Evolutionary conservation across 1,140 invertebrate species (phyloP), one percentile per base, ranked within the genome.

Genomic region (Drosophila nigromelanica): DNA sequence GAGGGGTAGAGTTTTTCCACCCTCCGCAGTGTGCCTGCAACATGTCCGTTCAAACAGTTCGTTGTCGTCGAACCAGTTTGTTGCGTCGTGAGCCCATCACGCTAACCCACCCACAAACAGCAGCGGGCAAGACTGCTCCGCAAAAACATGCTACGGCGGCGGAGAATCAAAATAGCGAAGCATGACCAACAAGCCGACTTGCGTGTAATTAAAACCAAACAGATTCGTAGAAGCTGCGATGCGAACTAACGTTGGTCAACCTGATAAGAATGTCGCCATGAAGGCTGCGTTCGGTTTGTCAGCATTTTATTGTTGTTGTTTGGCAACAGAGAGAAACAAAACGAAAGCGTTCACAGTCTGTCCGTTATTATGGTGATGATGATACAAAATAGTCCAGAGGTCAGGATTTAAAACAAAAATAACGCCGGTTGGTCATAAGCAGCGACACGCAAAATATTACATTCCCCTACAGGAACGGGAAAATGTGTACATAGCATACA

Each of bases 131-230:
- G 18, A 56, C 50, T 5, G 27, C 43, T 33, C 7, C 18, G 52
- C 51, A 58, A 15, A 47, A n/a, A 40, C 59, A 51, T 39, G 56
- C 3, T 15, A 42, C 45, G 33, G 27, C 18, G 42, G 39, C 39
- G n/a, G 39, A 48, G 63, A 64, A 79, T 79, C 68, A 80, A 77
- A 78, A 68, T 60, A 73, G 51, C 71, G 62, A 64, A 73, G 69
- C 78, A 73, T 86, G 62, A 77, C 80, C 64, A 37, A 61, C 21
- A 60, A 61, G 61, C 81, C 78, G 78, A 58, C 64, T 81, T 74
- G 81, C 81, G 81, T 85, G 82, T 85, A 85, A 85, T 85, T 85
- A 85, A 85, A 85, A 85, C 82, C 80, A 85, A 85, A 85, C 81
- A 85, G 74, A 54, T 78, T 42, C 64, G 77, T 47, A 47, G 63